Conservation (phyloP, 2,113 vertebrate species). For the Elephantulus edwardii region DNA sequence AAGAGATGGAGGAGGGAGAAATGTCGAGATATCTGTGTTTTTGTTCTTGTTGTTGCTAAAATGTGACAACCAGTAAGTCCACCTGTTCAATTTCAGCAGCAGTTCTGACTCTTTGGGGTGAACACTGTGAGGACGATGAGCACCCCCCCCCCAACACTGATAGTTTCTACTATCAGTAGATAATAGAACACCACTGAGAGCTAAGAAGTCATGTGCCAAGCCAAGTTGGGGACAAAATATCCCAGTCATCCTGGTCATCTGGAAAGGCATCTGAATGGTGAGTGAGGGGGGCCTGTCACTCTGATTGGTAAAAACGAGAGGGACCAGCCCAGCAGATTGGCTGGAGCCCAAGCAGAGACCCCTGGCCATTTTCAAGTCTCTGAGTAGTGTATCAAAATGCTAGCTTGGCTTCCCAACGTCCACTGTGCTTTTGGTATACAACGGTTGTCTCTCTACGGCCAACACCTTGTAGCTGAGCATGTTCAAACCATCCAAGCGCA, state of each 20-base stretch:
- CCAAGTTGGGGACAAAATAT: conserved; percentile 52
- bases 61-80: conserved; percentile 35
- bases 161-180: conserved; percentile 59
- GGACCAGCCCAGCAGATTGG: conserved; percentile 65
- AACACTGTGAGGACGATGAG: conserved; percentile 47
- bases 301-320: conserved; percentile 64
- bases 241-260: conserved; percentile 62
- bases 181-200: conserved; percentile 71
- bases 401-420: conserved; percentile 89
- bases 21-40: not conserved
- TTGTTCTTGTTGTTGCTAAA: conserved; percentile 14
- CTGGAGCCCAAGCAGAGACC: conserved; percentile 57
- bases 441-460: conserved; percentile 84
- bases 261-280: conserved; percentile 67
- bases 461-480: conserved; percentile 89
- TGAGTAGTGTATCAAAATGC: conserved; percentile 66
- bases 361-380: conserved; percentile 68
- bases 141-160: conserved; percentile 46
- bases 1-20: not conserved
- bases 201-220: conserved; percentile 69
- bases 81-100: conserved; percentile 81
- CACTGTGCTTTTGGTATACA: conserved; percentile 94
- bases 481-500: conserved; percentile 93
- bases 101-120: conserved; percentile 64
- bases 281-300: conserved; percentile 44